Evolutionary conservation across 2,797 vertebrate genomes (phyloP).

Genomic region (Perodicticus potto): DNA sequence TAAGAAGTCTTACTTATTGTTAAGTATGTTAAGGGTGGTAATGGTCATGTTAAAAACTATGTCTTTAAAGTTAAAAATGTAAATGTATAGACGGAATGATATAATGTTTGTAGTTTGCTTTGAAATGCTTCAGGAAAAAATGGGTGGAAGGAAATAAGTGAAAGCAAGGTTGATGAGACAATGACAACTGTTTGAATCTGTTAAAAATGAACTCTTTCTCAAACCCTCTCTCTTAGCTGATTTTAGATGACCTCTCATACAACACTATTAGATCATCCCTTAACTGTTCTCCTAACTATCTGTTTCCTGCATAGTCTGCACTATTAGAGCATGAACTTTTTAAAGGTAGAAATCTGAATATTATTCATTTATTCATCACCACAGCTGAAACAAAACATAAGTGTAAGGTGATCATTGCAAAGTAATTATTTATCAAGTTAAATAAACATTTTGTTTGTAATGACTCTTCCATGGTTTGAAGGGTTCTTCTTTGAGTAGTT

Average conservation of each 20-base stretch:
- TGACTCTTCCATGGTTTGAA: neutral
- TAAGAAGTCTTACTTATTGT: neutral
- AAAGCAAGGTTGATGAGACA: neutral
- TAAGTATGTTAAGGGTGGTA: neutral
- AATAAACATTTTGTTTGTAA: slow-evolving; percentile 4
- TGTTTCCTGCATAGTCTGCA: neutral
- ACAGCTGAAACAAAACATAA: neutral
- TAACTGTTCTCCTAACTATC: neutral
- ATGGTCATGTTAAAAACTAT: neutral
- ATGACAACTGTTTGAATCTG: neutral
- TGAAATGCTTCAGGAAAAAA: slow-evolving; percentile 5
- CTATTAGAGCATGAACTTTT: neutral
- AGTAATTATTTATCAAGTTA: neutral
- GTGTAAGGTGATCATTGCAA: neutral
- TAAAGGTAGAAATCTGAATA: neutral
- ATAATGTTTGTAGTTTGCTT: neutral
- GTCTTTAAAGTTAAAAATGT: neutral
- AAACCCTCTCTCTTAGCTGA: neutral
- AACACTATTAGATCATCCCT: neutral
- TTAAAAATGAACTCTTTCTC: neutral
- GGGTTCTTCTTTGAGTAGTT: neutral
- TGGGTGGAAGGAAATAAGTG: neutral
- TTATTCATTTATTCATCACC: neutral
- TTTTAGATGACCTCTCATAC: neutral
- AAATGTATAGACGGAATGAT: neutral